Evolutionary conservation across 1,140 invertebrate genomes (phyloP).

Genomic region (Drosophila trapezifrons): DNA sequence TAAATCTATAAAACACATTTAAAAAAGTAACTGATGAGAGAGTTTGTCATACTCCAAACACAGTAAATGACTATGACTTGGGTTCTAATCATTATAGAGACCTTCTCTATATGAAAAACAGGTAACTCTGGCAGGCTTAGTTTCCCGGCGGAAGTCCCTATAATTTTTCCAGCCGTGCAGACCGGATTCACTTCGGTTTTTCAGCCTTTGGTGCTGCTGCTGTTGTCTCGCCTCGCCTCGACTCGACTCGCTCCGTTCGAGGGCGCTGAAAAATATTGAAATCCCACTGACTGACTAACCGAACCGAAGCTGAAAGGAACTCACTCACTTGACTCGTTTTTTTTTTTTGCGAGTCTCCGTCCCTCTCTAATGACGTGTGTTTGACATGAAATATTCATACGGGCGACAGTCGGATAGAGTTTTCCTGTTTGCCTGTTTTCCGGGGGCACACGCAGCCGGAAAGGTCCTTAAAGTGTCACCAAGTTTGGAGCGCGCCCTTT

Average conservation of each 20-base stretch:
- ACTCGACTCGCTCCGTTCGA: constrained; percentile 39
- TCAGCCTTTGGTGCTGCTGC: constrained; percentile 33
- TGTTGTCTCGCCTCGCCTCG: constrained; percentile 35
- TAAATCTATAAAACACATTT: no score
- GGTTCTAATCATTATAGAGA: no score
- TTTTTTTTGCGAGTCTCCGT: constrained; percentile 11
- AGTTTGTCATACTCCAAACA: no score
- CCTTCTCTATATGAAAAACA: not conserved
- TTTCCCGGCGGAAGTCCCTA: not conserved
- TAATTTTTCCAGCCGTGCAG: constrained; percentile 17
- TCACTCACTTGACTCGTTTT: not conserved
- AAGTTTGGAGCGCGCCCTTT: constrained; percentile 53
- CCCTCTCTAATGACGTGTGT: constrained; percentile 79
- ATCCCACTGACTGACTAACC: constrained; percentile 71
- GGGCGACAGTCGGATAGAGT: constrained; percentile 50
- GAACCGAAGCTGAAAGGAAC: constrained; percentile 42
- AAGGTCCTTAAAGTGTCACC: constrained; percentile 78
- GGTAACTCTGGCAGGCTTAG: no score
- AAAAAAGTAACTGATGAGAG: not conserved
- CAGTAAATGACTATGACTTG: no score
- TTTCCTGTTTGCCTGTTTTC: constrained; percentile 32
- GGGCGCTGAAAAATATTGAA: constrained; percentile 75
- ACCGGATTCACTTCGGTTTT: constrained; percentile 36
- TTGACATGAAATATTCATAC: constrained; percentile 81
- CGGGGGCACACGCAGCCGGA: constrained; percentile 22